A percentile compares a stretch with the other conserved stretches of the same genome.
Conservation (phyloP, 2,113 vertebrate genomes). For the Agapornis roseicollis region DNA sequence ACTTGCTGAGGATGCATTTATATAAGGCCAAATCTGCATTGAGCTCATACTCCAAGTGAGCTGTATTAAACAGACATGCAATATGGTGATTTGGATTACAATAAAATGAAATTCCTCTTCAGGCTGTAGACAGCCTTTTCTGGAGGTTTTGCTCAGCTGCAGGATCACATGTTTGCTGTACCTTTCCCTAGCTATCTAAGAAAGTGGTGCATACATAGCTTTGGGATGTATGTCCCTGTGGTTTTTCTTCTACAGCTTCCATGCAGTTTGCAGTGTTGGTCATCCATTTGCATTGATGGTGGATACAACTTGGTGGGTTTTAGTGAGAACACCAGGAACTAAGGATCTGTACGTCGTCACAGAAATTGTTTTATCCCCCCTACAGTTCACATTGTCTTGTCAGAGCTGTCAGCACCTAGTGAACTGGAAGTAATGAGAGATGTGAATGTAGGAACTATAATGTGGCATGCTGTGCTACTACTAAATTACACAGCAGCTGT, state of each 20-base stretch:
- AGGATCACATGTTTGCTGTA: background rate
- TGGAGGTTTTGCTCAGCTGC: background rate
- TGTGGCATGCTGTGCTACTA: background rate
- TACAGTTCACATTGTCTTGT: background rate
- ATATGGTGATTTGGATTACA: background rate
- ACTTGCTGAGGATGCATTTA: too few relatives aligned
- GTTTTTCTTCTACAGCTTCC: background rate
- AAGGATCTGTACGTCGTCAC: background rate
- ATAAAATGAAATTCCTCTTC: background rate
- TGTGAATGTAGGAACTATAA: background rate
- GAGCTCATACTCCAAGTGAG: background rate
- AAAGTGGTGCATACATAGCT: background rate
- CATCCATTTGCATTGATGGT: background rate
- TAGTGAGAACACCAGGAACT: background rate
- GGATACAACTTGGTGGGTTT: background rate
- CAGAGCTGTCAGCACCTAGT: slow-evolving; percentile 7
- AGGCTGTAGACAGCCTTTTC: background rate
- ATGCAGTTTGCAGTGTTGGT: background rate
- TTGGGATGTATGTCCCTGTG: background rate
- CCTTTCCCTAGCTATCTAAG: background rate
- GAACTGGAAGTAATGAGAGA: background rate
- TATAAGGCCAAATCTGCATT: background rate
- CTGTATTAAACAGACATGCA: background rate
- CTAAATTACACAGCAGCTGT: slow-evolving; percentile 50
- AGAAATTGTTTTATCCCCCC: background rate